Evolutionary conservation across 2,113 vertebrate species (phyloP), one percentile per base, ranked within the genome.

Genomic region (Oplegnathus fasciatus): DNA sequence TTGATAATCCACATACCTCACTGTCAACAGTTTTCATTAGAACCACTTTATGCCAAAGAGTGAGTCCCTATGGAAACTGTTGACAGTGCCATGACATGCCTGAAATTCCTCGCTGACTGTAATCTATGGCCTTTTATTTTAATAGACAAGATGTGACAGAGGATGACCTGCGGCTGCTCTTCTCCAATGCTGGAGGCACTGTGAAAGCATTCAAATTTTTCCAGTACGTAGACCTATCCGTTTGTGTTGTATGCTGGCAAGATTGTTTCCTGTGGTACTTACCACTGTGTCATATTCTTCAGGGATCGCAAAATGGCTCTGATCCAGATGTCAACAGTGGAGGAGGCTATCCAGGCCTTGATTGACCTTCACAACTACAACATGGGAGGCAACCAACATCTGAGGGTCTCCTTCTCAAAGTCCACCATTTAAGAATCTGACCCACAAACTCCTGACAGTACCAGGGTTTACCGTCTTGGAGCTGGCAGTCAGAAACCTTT

Each of bases 171-270:
- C 95, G 96, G 88, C 96, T 97, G 90, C 95, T 99, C 80, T 99
- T 99, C 94, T 96, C 96, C 89, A 99, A 99, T 90, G 97, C 97
- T 85, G 97, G 98, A 69, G 97, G 97, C 95, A 97, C 97, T 89
- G 98, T 99, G 93, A 99, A 99, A 95, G 98, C 98, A 11, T 99
- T 99, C 95, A 99, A 99, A 92, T 99, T 99, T 96, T 99, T 99
- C 95, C 98, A 99, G 98, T 99, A 97, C 93, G 98, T 96, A 91
- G 24, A 66, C 90, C 91, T 2, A 68, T 26, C 32, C 15, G 9
- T 64, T 18, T n/a, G 18, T 30, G 5, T 28, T 26, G 3, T 42
- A 18, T 17, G 9, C 10, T 52, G 13, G 10, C 32, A 9, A 6
- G 5, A 26, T 26, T 50, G 5, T 44, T 28, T 30, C 32, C 72